Percentiles rank a stretch among this genome's conserved stretches.
phyloP scores from a whole-genome alignment of 1,140 invertebrate genomes.

The Leptonema lineaticorne region DNA sequence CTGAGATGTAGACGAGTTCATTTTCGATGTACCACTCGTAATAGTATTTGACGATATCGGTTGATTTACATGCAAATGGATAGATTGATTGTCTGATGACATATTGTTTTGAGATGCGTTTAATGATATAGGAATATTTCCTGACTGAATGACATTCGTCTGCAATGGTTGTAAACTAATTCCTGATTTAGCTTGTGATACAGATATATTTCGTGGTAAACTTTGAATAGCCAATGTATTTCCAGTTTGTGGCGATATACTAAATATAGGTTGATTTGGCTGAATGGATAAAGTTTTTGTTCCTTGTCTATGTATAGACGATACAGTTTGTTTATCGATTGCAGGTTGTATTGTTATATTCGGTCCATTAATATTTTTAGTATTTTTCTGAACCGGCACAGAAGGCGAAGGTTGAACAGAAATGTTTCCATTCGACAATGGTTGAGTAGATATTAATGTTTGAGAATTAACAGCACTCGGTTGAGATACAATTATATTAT shows the following conservation, averaged over 20 bases:
- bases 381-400: slow-evolving; percentile 47
- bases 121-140: slow-evolving; percentile 30
- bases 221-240: slow-evolving; percentile 32
- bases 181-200: slow-evolving; percentile 32
- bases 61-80: slow-evolving; percentile 34
- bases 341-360: slow-evolving; percentile 55
- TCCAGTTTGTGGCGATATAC: slow-evolving; percentile 35
- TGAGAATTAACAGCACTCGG: slow-evolving; percentile 45
- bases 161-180: slow-evolving; percentile 37
- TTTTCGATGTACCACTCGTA: slow-evolving; percentile 22
- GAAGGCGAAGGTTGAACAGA: slow-evolving; percentile 45
- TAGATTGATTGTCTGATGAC: slow-evolving; percentile 27
- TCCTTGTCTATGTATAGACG: slow-evolving; percentile 26
- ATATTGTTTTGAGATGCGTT: slow-evolving; percentile 31
- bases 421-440: slow-evolving; percentile 38
- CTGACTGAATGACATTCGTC: slow-evolving; percentile 28
- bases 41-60: slow-evolving; percentile 31
- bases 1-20: slow-evolving; percentile 1
- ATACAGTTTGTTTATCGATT: slow-evolving; percentile 47
- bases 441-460: slow-evolving; percentile 50
- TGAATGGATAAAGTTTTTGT: slow-evolving; percentile 35
- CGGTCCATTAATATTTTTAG: slow-evolving; percentile 49
- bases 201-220: slow-evolving; percentile 34
- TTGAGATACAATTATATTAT: slow-evolving; percentile 47
- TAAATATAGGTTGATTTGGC: slow-evolving; percentile 39